A percentile compares a stretch with the other conserved stretches of the same genome.
phyloP scores from a whole-genome alignment of 2,888 invertebrate species.

The Melanostoma mellinum region DNA sequence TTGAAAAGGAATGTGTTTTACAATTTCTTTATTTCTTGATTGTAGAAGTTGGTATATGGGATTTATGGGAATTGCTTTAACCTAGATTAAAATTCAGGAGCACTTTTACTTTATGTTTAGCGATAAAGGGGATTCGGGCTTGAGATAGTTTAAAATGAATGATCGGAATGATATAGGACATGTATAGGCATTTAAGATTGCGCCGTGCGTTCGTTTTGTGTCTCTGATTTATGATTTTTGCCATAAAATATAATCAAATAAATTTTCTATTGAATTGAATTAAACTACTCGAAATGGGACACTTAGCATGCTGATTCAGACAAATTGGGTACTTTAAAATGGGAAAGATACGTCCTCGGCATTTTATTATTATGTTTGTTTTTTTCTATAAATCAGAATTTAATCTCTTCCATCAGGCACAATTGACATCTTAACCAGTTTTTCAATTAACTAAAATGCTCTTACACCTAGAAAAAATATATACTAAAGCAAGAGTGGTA shows the following conservation, averaged over 20 bases:
- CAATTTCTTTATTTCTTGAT: constrained; percentile 46
- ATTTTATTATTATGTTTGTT: no score
- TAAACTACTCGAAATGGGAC: constrained; percentile 16
- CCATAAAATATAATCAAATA: constrained; percentile 8
- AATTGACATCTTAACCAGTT: no score
- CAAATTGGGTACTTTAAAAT: background rate
- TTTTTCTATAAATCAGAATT: no score
- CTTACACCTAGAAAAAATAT: no score
- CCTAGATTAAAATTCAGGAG: constrained; percentile 53
- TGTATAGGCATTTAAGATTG: constrained; percentile 21
- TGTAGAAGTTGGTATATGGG: constrained; percentile 38
- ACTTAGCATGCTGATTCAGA: background rate
- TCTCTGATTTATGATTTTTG: constrained; percentile 24
- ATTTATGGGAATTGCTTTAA: constrained; percentile 60
- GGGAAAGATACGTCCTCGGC: no score
- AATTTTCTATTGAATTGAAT: constrained; percentile 18
- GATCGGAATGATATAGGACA: constrained; percentile 27
- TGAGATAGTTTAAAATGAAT: constrained; percentile 38
- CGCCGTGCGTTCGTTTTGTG: background rate
- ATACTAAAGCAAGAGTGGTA: no score
- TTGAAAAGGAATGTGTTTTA: constrained; percentile 35
- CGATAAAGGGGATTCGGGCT: background rate
- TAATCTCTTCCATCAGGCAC: no score
- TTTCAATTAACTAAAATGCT: no score
- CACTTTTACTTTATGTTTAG: constrained; percentile 23